phyloP scores from a whole-genome alignment of 37 sponge, comb jelly and placozoan species.

The Aphrocallistes beatrix region DNA sequence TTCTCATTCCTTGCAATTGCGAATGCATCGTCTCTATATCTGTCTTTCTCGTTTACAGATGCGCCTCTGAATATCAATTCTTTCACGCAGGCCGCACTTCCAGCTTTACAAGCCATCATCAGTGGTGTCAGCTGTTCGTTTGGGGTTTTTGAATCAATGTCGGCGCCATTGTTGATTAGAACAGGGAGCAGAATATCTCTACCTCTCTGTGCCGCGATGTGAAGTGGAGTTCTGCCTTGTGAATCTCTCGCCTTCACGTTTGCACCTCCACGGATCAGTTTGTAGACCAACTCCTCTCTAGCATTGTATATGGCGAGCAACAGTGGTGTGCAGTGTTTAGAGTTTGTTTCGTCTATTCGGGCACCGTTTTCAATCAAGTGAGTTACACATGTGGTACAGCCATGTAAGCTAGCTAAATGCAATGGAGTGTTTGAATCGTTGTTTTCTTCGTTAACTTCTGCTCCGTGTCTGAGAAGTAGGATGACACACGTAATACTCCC shows the following conservation, averaged over 20 bases:
- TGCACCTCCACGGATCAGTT: not conserved
- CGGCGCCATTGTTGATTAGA: not conserved
- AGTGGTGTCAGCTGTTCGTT: constrained; percentile 4
- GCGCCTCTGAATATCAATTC: not conserved
- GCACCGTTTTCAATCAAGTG: too few relatives aligned
- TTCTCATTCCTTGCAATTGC: constrained; percentile 1
- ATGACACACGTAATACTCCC: too few relatives aligned
- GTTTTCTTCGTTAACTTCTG: too few relatives aligned
- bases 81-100: not conserved
- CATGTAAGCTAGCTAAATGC: too few relatives aligned
- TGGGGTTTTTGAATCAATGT: not conserved
- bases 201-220: not conserved
- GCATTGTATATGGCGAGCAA: not conserved
- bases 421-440: too few relatives aligned
- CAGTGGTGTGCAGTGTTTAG: not conserved
- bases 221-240: not conserved
- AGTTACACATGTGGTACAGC: too few relatives aligned
- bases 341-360: not conserved
- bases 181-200: not conserved
- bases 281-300: not conserved
- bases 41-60: not conserved
- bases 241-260: not conserved
- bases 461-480: too few relatives aligned
- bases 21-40: not conserved
- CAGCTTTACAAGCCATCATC: not conserved